Evolutionary conservation across 37 sponge, comb jelly and placozoan genomes (phyloP).

Genomic region (Haliclona indistincta): DNA sequence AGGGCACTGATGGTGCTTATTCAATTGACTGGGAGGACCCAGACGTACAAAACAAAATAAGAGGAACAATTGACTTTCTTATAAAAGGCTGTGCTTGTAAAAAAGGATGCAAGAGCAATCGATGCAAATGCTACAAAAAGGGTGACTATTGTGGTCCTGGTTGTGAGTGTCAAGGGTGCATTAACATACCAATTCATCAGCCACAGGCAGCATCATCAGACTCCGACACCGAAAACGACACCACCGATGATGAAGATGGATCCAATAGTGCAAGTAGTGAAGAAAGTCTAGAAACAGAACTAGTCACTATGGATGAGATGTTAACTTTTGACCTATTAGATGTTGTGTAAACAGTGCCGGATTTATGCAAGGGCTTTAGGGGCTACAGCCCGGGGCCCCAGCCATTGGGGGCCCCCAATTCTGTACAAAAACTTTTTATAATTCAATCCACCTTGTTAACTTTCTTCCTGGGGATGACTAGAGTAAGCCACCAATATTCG

Average conservation of each 20-base stretch:
- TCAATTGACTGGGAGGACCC: background rate
- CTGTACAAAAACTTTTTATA: no score
- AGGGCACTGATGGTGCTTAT: background rate
- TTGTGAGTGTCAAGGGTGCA: slow-evolving; percentile 21
- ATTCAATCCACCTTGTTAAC: no score
- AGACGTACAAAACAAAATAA: background rate
- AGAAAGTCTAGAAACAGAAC: background rate
- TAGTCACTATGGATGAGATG: no score
- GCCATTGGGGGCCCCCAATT: no score
- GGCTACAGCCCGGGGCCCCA: no score
- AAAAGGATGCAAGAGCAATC: slow-evolving; percentile 14
- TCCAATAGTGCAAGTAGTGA: background rate
- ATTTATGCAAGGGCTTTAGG: no score
- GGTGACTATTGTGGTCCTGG: slow-evolving; percentile 11
- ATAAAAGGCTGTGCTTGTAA: slow-evolving; percentile 29
- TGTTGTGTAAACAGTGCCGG: no score
- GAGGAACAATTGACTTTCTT: background rate
- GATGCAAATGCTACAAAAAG: slow-evolving; percentile 12
- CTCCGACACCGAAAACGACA: background rate
- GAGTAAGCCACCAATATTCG: no score
- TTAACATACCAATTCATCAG: background rate
- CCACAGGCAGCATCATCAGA: background rate
- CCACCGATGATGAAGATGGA: background rate
- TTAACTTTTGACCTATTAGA: no score
- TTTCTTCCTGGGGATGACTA: no score